Percentiles rank a stretch among this genome's conserved stretches.
Conservation (phyloP, 2,797 vertebrate genomes). For the Cichlasoma orientale region DNA sequence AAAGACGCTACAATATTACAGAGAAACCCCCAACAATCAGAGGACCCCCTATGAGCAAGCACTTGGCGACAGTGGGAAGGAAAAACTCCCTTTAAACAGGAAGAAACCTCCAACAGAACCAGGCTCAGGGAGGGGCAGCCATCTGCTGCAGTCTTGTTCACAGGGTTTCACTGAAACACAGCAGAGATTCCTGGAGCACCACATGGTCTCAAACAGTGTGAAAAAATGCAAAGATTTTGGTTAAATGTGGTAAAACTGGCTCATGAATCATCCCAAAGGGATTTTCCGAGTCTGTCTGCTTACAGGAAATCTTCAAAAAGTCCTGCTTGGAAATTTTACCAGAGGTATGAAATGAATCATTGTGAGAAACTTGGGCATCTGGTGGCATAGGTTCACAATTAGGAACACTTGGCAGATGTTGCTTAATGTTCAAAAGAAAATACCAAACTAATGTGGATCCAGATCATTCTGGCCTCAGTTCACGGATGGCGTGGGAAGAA, state of each 20-base stretch:
- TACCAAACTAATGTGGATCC: no score
- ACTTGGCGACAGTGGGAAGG: no score
- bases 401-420: neutral
- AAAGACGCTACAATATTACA: no score
- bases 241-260: neutral
- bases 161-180: rapidly evolving
- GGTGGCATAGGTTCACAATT: neutral
- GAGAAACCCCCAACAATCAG: no score
- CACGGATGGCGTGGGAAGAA: neutral
- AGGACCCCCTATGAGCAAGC: no score
- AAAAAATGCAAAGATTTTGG: neutral
- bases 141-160: neutral
- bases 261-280: neutral
- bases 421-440: no score
- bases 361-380: no score
- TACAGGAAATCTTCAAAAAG: neutral
- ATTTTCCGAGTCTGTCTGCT: neutral
- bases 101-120: no score
- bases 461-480: no score
- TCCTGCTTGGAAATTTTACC: neutral
- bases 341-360: neutral
- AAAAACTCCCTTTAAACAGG: no score
- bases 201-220: neutral
- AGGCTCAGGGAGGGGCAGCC: no score
- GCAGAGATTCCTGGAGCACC: neutral